Evolutionary conservation across 2,113 vertebrate genomes (phyloP).

Genomic region (Natator depressus): DNA sequence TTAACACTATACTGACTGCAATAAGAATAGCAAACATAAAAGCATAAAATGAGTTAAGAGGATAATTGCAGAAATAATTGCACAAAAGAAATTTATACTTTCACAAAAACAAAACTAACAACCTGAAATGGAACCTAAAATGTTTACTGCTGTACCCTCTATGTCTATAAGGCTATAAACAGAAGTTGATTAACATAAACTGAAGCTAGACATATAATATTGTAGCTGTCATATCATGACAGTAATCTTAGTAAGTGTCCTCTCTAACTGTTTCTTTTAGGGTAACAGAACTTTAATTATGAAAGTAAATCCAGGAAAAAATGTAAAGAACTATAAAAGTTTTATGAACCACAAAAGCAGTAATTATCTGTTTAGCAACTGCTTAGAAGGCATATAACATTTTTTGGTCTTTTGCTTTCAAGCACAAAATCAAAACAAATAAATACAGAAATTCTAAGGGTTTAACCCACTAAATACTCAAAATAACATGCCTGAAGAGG

Average conservation of each 20-base stretch:
- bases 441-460: too few species aligned
- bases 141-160: too few species aligned
- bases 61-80: not conserved
- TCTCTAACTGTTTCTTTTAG: not conserved
- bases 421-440: too few species aligned
- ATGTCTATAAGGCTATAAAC: not conserved
- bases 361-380: not conserved
- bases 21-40: not conserved
- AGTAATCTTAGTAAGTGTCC: not conserved
- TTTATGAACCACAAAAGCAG: not conserved
- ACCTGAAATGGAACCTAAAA: not conserved
- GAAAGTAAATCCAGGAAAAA: not conserved
- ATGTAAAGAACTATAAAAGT: not conserved
- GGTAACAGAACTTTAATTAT: not conserved
- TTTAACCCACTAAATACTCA: too few species aligned
- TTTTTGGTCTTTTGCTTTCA: too few species aligned
- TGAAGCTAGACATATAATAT: not conserved
- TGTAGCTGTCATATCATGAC: not conserved
- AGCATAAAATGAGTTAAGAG: constrained; percentile 7
- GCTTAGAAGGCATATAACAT: too few species aligned
- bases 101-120: not conserved
- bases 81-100: not conserved
- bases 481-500: too few species aligned
- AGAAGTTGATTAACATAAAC: not conserved
- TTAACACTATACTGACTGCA: not conserved